These are phyloP conservation scores for Rallus limicola DNA, from an alignment of 2,113 vertebrate species.

Conservation along the genomic window DNA sequence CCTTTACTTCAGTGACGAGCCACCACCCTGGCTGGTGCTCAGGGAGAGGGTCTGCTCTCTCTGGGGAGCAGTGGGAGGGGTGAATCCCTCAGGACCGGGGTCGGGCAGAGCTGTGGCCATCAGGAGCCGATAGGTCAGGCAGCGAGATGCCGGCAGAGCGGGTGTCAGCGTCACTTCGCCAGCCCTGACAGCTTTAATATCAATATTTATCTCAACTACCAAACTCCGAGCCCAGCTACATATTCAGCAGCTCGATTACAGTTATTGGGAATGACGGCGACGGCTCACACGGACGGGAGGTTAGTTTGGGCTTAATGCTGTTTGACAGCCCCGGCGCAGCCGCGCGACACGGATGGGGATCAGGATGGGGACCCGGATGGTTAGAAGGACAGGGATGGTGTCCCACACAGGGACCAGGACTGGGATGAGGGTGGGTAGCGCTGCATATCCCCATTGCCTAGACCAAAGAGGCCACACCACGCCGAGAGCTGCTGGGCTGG, in stretches of 20 bases:
- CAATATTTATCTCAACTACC: slow-evolving; percentile 57
- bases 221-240: slow-evolving; percentile 36
- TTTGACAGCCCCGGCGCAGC: background rate
- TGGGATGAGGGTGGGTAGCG: background rate
- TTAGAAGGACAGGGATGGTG: background rate
- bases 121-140: background rate
- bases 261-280: slow-evolving; percentile 15
- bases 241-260: slow-evolving; percentile 41
- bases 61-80: background rate
- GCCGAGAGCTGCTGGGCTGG: background rate
- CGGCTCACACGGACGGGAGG: background rate
- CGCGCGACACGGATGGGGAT: accelerated
- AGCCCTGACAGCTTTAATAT: slow-evolving; percentile 64
- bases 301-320: background rate
- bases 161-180: background rate
- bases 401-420: background rate
- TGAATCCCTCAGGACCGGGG: background rate
- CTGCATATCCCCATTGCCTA: background rate
- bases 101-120: accelerated
- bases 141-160: background rate
- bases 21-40: accelerated
- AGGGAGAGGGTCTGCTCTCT: background rate
- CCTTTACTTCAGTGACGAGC: background rate
- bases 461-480: accelerated
- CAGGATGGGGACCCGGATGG: accelerated